Evolutionary conservation across 2,888 invertebrate species (phyloP).

Genomic region (Dione juno): DNA sequence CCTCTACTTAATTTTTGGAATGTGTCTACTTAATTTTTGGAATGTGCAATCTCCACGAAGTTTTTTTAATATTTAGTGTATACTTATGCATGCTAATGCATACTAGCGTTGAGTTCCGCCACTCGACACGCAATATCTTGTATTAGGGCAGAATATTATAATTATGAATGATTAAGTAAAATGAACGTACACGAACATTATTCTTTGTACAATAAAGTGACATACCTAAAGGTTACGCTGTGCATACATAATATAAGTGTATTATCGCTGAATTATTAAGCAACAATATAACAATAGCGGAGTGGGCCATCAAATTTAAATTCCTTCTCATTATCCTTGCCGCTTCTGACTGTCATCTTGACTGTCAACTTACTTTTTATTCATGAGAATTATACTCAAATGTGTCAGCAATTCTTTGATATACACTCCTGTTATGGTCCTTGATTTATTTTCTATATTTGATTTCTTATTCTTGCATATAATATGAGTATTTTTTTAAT

Average conservation of each 20-base stretch:
- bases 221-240: background rate
- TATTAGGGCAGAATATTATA: too few species aligned
- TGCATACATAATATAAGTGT: slow-evolving; percentile 6
- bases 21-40: slow-evolving; percentile 17
- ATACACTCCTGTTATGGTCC: slow-evolving; percentile 37
- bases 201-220: background rate
- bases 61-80: background rate
- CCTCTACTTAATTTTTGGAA: slow-evolving; percentile 16
- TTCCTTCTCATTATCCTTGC: slow-evolving; percentile 63
- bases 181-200: too few species aligned
- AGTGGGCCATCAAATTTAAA: slow-evolving; percentile 57
- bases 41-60: background rate
- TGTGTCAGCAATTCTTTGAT: slow-evolving; percentile 59
- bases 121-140: too few species aligned
- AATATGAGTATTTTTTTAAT: background rate
- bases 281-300: slow-evolving; percentile 40
- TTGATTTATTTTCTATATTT: slow-evolving; percentile 22
- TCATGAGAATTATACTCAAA: slow-evolving; percentile 66
- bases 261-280: slow-evolving; percentile 42
- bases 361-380: slow-evolving; percentile 64
- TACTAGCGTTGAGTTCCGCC: too few species aligned
- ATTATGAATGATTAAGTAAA: too few species aligned
- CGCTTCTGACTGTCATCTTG: slow-evolving; percentile 65
- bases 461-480: slow-evolving; percentile 1
- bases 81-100: too few species aligned